Conservation (phyloP, 2,797 vertebrate species). For the Sebastes vulpes region DNA sequence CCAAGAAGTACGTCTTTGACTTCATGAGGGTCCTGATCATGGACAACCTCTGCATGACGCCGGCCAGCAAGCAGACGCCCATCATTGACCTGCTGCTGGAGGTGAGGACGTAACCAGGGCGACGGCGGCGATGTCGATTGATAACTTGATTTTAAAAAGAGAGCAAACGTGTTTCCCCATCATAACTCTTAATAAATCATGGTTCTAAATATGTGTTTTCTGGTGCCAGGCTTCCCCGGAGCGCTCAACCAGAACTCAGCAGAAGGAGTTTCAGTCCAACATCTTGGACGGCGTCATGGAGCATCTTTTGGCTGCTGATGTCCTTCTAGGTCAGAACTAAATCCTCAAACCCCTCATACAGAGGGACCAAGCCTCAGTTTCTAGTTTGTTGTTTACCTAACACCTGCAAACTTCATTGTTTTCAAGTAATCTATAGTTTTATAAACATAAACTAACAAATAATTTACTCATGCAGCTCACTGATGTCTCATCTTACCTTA, state of each 20-base stretch:
- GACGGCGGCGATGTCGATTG: neutral
- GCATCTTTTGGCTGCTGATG: conserved; percentile 96
- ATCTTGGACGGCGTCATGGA: conserved; percentile 98
- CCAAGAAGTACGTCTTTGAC: conserved; percentile 98
- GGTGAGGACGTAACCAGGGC: conserved; percentile 77
- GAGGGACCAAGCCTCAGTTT: neutral
- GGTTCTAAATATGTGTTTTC: neutral
- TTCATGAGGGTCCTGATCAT: conserved; percentile 99
- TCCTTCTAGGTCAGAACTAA: conserved; percentile 90
- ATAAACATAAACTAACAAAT: neutral
- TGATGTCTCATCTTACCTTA: neutral
- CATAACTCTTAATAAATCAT: neutral
- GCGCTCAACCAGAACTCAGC: conserved; percentile 96
- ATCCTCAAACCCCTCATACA: neutral
- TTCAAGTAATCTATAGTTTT: neutral
- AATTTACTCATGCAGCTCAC: neutral
- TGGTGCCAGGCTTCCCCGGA: conserved; percentile 92
- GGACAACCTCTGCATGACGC: conserved; percentile 96
- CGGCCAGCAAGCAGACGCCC: conserved; percentile 98
- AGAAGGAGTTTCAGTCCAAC: conserved; percentile 98
- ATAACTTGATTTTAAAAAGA: neutral
- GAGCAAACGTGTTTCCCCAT: neutral
- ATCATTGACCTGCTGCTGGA: conserved; percentile 95
- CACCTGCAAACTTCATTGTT: neutral
- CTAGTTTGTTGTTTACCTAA: neutral